A percentile compares a stretch with the other conserved stretches of the same genome.
Conservation (phyloP, 2,888 invertebrate species). For the Stictocephala bisonia region DNA sequence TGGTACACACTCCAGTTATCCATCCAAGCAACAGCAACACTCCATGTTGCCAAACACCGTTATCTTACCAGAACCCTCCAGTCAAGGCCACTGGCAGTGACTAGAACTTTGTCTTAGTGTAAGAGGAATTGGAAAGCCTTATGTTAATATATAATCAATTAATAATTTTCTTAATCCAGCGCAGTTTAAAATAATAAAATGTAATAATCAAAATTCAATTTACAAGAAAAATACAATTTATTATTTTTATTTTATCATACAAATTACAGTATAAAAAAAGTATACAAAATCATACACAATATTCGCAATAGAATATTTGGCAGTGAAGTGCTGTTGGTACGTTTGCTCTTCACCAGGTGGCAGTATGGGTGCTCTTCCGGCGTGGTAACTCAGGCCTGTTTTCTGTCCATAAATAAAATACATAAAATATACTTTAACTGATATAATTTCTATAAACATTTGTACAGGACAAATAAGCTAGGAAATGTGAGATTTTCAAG, state of each 20-base stretch:
- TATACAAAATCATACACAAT: slow-evolving; percentile 44
- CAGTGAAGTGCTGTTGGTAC: slow-evolving; percentile 43
- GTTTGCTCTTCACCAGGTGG: slow-evolving; percentile 22
- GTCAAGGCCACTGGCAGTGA: no score
- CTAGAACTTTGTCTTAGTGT: no score
- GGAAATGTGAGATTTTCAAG: not conserved
- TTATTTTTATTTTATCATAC: slow-evolving; percentile 42
- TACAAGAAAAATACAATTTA: slow-evolving; percentile 44
- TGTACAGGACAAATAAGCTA: not conserved
- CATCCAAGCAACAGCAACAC: no score
- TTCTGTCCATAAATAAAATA: not conserved
- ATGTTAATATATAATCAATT: no score
- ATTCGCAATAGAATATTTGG: slow-evolving; percentile 38
- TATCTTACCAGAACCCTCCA: no score
- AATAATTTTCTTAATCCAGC: no score
- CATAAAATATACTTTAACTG: no score
- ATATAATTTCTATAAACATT: not conserved
- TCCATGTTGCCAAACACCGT: no score
- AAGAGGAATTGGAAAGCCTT: no score
- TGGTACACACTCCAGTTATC: no score
- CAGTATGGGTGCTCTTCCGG: slow-evolving; percentile 11
- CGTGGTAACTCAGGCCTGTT: slow-evolving; percentile 38
- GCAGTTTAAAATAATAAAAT: no score
- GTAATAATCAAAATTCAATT: no score
- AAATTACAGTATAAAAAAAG: slow-evolving; percentile 45